phyloP scores from a whole-genome alignment of 2,888 invertebrate genomes.

The Watsonalla binaria region DNA sequence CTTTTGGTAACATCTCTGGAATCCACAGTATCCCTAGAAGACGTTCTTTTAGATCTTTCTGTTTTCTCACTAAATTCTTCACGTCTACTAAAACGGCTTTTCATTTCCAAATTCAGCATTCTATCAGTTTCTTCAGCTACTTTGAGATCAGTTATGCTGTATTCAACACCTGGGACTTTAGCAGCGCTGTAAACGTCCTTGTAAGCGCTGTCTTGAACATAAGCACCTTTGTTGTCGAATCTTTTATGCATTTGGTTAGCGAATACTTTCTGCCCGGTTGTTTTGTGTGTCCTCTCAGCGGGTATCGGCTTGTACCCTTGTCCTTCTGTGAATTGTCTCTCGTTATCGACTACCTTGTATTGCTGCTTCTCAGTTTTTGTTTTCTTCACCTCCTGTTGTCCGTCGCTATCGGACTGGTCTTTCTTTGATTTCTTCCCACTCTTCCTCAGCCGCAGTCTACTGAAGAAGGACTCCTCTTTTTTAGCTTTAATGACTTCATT shows the following conservation, averaged over 20 bases:
- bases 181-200: conserved; percentile 71
- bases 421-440: conserved; percentile 85
- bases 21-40: conserved; percentile 61
- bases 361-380: conserved; percentile 61
- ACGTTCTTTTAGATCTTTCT: conserved; percentile 49
- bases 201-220: conserved; percentile 69
- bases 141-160: conserved; percentile 73
- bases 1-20: conserved; percentile 28
- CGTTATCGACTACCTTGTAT: conserved; percentile 57
- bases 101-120: conserved; percentile 66
- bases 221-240: conserved; percentile 72
- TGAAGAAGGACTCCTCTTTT: conserved; percentile 81
- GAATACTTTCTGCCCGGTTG: conserved; percentile 70
- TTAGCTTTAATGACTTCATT: conserved; percentile 73
- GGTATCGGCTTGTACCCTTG: conserved; percentile 60
- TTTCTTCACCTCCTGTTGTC: conserved; percentile 60
- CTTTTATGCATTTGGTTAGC: conserved; percentile 74
- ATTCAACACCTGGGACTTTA: conserved; percentile 68
- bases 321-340: conserved; percentile 46
- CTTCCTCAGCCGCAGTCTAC: conserved; percentile 82
- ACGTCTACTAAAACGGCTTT: conserved; percentile 55
- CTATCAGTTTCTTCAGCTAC: conserved; percentile 71
- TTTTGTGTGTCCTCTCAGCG: conserved; percentile 64
- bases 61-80: conserved; percentile 60
- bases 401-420: conserved; percentile 65